Percentiles rank a stretch among this genome's conserved stretches.
These are phyloP conservation scores for Sebastes vulpes DNA, from an alignment of 2,797 vertebrate species.

Conservation along the genomic window DNA sequence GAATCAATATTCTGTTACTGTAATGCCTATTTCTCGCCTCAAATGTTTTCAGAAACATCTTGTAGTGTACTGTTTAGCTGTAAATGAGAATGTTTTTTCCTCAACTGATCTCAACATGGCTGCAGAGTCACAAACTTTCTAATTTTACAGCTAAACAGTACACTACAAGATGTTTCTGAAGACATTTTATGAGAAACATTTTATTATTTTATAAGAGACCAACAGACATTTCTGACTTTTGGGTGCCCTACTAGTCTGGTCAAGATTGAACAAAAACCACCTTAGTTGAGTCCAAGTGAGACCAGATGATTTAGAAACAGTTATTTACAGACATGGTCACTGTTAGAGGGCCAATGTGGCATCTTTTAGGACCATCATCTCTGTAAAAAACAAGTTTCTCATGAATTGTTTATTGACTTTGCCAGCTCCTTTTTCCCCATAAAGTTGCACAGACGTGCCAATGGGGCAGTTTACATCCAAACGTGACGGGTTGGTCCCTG, in stretches of 20 bases:
- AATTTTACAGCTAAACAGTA: too few relatives aligned
- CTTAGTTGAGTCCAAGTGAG: background rate
- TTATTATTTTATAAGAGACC: background rate
- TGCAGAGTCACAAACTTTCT: too few relatives aligned
- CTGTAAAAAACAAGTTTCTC: background rate
- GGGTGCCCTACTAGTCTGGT: background rate
- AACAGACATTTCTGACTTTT: background rate
- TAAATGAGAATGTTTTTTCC: too few relatives aligned
- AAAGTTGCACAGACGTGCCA: background rate
- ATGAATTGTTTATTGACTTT: background rate
- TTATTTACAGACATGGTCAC: background rate
- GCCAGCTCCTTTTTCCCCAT: background rate
- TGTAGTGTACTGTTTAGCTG: too few relatives aligned
- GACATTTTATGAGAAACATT: too few relatives aligned
- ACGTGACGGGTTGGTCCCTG: background rate
- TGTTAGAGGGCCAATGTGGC: background rate
- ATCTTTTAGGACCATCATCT: background rate
- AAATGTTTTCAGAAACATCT: too few relatives aligned
- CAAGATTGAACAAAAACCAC: background rate
- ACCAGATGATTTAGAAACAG: background rate
- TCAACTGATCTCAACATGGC: too few relatives aligned
- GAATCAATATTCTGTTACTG: too few relatives aligned
- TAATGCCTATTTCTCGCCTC: too few relatives aligned
- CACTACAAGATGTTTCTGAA: too few relatives aligned
- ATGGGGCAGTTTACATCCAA: conserved; percentile 79